These are phyloP conservation scores for Cyprinodon variegatus DNA, from an alignment of 2,113 vertebrate species.

Conservation along the genomic window DNA sequence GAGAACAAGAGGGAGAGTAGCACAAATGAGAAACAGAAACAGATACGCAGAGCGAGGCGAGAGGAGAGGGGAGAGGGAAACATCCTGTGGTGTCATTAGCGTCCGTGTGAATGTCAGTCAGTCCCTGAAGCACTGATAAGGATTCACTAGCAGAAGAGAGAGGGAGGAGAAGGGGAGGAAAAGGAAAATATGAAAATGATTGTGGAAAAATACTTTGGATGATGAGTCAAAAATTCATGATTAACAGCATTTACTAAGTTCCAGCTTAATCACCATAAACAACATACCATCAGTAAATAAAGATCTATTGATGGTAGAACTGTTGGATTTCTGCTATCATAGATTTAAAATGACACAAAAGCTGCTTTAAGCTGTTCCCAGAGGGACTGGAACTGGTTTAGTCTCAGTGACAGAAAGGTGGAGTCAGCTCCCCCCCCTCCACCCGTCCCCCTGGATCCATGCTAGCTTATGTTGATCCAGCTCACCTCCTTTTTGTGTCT, in stretches of 20 bases:
- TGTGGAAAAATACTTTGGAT: conserved; percentile 8
- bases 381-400: too few relatives aligned
- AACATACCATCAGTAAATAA: neutral
- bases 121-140: conserved; percentile 73
- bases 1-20: conserved; percentile 71
- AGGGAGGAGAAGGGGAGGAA: neutral
- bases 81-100: conserved; percentile 68
- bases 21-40: conserved; percentile 59
- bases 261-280: neutral
- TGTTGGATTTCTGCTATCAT: neutral
- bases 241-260: neutral
- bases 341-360: neutral
- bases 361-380: too few relatives aligned
- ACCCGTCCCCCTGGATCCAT: neutral
- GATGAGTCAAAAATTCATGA: conserved; percentile 8
- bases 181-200: conserved; percentile 19
- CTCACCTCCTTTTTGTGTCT: too few relatives aligned
- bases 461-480: neutral
- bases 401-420: neutral
- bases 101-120: conserved; percentile 73
- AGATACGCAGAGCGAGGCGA: conserved; percentile 55
- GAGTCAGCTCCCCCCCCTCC: neutral
- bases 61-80: conserved; percentile 35
- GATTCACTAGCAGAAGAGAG: conserved; percentile 21
- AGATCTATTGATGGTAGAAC: neutral